Conservation (phyloP, 2,797 vertebrate species). For the Mormyrops attenuatus region DNA sequence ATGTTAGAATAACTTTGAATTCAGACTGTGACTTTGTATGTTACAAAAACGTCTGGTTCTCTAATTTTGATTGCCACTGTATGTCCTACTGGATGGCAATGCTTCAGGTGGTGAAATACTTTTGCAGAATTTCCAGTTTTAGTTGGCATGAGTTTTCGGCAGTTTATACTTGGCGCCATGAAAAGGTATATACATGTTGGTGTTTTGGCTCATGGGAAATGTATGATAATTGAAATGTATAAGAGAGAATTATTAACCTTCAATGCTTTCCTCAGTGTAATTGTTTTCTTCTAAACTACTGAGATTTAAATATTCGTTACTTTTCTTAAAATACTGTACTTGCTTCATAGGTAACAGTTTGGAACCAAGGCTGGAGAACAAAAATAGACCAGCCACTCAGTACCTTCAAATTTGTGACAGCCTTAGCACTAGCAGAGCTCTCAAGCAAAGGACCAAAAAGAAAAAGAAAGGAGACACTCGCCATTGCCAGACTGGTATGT, state of each 20-base stretch:
- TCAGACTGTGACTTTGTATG: neutral
- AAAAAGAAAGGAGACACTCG: constrained; percentile 89
- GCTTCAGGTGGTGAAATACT: neutral
- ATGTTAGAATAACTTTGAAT: neutral
- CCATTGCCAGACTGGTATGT: constrained; percentile 92
- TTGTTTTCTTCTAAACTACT: neutral
- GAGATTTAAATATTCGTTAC: neutral
- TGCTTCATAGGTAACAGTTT: constrained; percentile 75
- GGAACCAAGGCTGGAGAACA: constrained; percentile 79
- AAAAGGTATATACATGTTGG: neutral
- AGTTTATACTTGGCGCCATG: neutral
- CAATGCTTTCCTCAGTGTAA: neutral
- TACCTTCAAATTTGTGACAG: constrained; percentile 93
- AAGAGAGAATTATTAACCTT: neutral
- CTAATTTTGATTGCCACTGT: neutral
- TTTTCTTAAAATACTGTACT: neutral
- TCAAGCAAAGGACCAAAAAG: constrained; percentile 90
- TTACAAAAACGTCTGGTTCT: neutral
- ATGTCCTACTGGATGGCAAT: neutral
- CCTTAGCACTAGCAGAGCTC: constrained; percentile 74
- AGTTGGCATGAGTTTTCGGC: neutral
- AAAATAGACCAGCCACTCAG: constrained; percentile 78
- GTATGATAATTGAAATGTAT: neutral
- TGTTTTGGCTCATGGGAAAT: neutral
- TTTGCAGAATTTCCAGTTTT: neutral